A percentile compares a stretch with the other conserved stretches of the same genome.
Evolutionary conservation across 2,888 invertebrate genomes (phyloP).

Genomic region (Capitulum mitella): DNA sequence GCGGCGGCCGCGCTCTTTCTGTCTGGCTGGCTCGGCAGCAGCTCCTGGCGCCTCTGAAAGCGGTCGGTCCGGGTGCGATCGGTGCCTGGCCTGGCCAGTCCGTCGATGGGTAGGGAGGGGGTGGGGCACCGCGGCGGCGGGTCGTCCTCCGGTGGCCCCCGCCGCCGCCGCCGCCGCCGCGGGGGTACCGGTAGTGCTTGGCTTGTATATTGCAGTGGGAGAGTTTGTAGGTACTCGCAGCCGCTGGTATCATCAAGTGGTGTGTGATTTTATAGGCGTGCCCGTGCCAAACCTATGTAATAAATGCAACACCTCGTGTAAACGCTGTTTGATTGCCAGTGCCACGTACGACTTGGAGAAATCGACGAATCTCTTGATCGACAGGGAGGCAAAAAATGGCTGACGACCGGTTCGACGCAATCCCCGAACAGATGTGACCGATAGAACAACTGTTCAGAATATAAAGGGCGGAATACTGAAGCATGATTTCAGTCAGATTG

Average conservation of each 20-base stretch:
- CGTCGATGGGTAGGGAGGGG: not conserved
- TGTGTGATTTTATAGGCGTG: slow-evolving; percentile 22
- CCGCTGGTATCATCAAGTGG: not conserved
- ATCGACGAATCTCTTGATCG: too few relatives aligned
- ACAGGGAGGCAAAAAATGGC: too few relatives aligned
- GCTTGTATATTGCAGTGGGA: slow-evolving; percentile 7
- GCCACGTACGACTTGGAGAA: too few relatives aligned
- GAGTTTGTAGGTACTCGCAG: not conserved
- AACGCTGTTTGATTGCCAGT: not conserved
- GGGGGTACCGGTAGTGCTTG: not conserved
- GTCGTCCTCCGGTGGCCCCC: too few relatives aligned
- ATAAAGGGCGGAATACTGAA: too few relatives aligned
- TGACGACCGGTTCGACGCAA: too few relatives aligned
- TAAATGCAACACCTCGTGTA: slow-evolving; percentile 14
- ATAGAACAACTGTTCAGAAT: too few relatives aligned
- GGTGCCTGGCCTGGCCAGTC: not conserved
- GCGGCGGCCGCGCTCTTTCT: not conserved
- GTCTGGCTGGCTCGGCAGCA: not conserved
- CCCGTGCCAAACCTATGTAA: slow-evolving; percentile 22
- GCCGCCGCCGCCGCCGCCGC: too few relatives aligned
- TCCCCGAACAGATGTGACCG: too few relatives aligned
- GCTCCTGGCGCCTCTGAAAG: not conserved
- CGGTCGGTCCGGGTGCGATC: not conserved
- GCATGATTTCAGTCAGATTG: too few relatives aligned
- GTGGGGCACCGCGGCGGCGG: not conserved